These are phyloP conservation scores for Oophaga pumilio DNA, from an alignment of 2,113 vertebrate species.

Conservation along the genomic window DNA sequence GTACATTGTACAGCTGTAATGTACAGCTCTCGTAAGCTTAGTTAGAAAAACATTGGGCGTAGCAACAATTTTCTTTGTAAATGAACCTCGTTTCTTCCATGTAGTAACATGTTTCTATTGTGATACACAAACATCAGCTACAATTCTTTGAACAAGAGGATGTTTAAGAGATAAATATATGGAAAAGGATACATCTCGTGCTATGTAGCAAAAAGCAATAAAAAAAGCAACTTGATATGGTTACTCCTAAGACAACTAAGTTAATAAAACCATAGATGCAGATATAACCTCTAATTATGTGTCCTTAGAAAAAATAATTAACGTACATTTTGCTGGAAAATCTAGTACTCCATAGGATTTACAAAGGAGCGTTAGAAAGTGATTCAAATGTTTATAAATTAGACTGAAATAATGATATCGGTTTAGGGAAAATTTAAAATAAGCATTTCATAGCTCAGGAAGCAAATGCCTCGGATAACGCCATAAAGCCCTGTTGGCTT, in stretches of 20 bases:
- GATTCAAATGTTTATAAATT: background rate
- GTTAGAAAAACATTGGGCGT: background rate
- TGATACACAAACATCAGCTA: background rate
- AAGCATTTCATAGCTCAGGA: background rate
- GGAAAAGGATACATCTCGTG: background rate
- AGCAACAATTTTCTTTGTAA: background rate
- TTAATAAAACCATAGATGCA: constrained; percentile 13
- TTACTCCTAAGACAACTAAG: constrained; percentile 16
- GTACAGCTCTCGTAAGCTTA: background rate
- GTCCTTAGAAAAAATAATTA: background rate
- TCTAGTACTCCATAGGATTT: background rate
- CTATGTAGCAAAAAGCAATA: constrained; percentile 41
- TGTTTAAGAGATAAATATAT: background rate
- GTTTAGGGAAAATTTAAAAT: background rate
- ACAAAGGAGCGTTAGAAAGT: background rate
- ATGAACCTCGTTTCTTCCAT: background rate
- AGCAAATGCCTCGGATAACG: background rate
- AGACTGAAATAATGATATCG: background rate
- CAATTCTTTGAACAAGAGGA: background rate
- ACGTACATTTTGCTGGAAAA: background rate
- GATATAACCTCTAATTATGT: background rate
- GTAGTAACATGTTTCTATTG: constrained; percentile 6
- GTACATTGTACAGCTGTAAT: background rate
- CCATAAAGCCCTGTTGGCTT: background rate
- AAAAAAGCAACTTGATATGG: background rate